A percentile compares a stretch with the other conserved stretches of the same genome.
phyloP scores from a whole-genome alignment of 2,888 invertebrate genomes.

The Marronus borbonicus region DNA sequence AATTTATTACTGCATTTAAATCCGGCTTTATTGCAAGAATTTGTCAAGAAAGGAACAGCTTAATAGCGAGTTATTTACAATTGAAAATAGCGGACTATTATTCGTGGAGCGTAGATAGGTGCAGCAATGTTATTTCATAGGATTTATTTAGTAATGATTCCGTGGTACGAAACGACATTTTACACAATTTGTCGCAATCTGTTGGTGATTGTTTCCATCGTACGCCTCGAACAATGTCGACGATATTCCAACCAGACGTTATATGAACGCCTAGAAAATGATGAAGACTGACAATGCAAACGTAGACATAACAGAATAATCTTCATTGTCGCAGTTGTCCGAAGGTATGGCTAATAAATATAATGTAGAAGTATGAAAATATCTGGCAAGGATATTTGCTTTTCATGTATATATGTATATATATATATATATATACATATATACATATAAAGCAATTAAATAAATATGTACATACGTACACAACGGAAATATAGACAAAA shows the following conservation, averaged over 20 bases:
- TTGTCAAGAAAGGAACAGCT: background rate
- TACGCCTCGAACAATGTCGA: too few species aligned
- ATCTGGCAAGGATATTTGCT: too few species aligned
- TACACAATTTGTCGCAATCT: background rate
- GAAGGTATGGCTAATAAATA: too few species aligned
- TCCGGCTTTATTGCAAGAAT: background rate
- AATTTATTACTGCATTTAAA: background rate
- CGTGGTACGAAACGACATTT: background rate
- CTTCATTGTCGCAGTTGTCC: too few species aligned
- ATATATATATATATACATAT: too few species aligned
- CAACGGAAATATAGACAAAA: too few species aligned
- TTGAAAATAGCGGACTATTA: background rate
- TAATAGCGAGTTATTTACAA: background rate
- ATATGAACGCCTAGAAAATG: background rate
- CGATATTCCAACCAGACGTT: background rate
- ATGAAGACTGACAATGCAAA: background rate
- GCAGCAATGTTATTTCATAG: background rate
- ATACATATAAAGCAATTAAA: too few species aligned
- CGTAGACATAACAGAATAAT: too few species aligned
- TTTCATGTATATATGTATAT: too few species aligned
- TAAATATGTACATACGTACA: too few species aligned
- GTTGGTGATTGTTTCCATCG: too few species aligned
- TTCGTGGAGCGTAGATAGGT: background rate
- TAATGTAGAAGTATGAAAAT: too few species aligned
- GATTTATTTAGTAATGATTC: background rate